Conservation (phyloP, 1,140 invertebrate species). For the Diabrotica undecimpunctata region DNA sequence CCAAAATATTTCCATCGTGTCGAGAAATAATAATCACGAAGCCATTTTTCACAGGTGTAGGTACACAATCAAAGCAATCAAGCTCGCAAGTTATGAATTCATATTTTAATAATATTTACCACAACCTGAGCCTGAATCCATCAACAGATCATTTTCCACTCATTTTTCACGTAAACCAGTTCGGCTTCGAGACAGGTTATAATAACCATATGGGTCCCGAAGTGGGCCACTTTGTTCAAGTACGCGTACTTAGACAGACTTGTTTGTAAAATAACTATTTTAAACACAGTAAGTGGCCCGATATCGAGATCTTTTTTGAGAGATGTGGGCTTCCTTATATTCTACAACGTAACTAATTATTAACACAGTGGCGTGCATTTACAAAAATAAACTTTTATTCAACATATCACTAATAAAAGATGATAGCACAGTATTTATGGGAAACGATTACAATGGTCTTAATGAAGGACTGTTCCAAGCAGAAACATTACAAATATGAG, state of each 20-base stretch:
- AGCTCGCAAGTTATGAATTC: not conserved
- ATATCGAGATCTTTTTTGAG: slow-evolving; percentile 30
- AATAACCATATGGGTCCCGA: slow-evolving; percentile 44
- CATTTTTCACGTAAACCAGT: slow-evolving; percentile 29
- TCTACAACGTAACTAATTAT: not conserved
- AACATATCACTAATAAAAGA: too few species aligned
- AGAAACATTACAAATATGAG: too few species aligned
- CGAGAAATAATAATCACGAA: not conserved
- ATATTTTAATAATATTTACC: not conserved
- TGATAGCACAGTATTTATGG: too few species aligned
- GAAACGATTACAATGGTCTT: too few species aligned
- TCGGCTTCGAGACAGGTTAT: slow-evolving; percentile 38
- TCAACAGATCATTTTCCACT: not conserved
- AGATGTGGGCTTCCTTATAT: slow-evolving; percentile 31
- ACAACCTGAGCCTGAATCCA: not conserved
- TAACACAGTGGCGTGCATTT: too few species aligned
- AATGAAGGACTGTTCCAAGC: too few species aligned
- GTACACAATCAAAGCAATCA: not conserved
- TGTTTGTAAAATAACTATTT: slow-evolving; percentile 47
- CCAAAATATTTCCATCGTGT: not conserved
- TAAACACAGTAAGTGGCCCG: slow-evolving; percentile 39
- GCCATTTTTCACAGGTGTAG: not conserved
- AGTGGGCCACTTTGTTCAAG: slow-evolving; percentile 44
- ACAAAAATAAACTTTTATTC: too few species aligned
- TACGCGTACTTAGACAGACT: slow-evolving; percentile 41